Evolutionary conservation across 1,140 invertebrate species (phyloP).

Genomic region (Drosophila obscura): DNA sequence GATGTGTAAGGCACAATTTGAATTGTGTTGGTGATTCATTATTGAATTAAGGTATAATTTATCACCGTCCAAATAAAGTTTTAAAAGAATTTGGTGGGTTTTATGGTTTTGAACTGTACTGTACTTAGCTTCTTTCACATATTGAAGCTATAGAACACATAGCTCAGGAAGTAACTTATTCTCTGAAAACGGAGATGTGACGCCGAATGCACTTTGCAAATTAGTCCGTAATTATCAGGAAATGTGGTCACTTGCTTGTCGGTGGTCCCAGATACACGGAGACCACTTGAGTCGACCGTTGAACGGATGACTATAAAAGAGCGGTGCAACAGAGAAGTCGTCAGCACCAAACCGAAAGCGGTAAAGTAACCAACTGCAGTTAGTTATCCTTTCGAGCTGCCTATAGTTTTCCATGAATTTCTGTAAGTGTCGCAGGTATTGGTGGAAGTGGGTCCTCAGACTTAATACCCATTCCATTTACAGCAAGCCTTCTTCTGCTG

Average conservation of each 20-base stretch:
- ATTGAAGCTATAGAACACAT: neutral
- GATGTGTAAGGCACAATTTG: too few relatives aligned
- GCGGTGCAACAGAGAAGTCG: slow-evolving; percentile 4
- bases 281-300: neutral
- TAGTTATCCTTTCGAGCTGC: slow-evolving; percentile 53
- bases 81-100: too few relatives aligned
- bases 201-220: slow-evolving; percentile 35
- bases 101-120: too few relatives aligned
- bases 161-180: neutral
- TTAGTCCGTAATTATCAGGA: slow-evolving; percentile 25
- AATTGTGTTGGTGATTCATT: too few relatives aligned
- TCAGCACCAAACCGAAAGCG: slow-evolving; percentile 41
- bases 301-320: slow-evolving; percentile 53
- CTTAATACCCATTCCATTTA: slow-evolving; percentile 3
- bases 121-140: too few relatives aligned
- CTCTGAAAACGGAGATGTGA: too few relatives aligned
- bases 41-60: too few relatives aligned
- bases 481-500: slow-evolving; percentile 50
- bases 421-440: slow-evolving; percentile 40
- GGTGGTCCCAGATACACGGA: neutral
- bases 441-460: neutral
- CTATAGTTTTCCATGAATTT: slow-evolving; percentile 45
- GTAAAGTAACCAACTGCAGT: slow-evolving; percentile 47
- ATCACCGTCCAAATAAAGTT: too few relatives aligned
- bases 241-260: slow-evolving; percentile 21